Conservation (phyloP, 2,888 invertebrate genomes). For the Pseudanteris insignis region DNA sequence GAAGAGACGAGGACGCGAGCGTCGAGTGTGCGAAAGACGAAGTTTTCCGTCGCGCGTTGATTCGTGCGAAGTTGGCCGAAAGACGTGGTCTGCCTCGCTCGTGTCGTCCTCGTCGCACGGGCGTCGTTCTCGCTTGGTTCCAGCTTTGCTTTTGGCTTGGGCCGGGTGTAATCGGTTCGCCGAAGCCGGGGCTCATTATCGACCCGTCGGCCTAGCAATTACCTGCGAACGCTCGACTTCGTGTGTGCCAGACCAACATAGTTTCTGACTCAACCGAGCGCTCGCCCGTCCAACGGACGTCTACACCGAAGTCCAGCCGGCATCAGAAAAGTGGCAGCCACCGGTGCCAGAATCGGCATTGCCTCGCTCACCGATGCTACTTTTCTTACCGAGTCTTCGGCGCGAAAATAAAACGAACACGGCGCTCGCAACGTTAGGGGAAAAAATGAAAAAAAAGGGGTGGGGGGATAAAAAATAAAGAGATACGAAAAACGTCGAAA, state of each 20-base stretch:
- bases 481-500: too few species aligned
- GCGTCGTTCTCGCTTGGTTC: constrained; percentile 24
- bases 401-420: constrained; percentile 25
- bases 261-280: constrained; percentile 56
- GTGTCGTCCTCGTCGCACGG: constrained; percentile 8
- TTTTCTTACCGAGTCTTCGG: constrained; percentile 26
- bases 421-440: too few species aligned
- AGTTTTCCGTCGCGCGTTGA: constrained; percentile 26
- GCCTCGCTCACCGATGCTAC: constrained; percentile 26
- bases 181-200: constrained; percentile 67
- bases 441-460: constrained; percentile 25
- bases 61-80: constrained; percentile 33
- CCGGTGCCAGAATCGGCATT: constrained; percentile 35
- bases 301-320: constrained; percentile 25
- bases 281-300: too few species aligned
- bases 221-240: constrained; percentile 65
- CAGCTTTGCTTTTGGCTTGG: constrained; percentile 60
- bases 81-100: constrained; percentile 27
- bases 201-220: constrained; percentile 67
- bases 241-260: constrained; percentile 59
- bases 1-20: background rate
- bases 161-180: constrained; percentile 66
- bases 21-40: constrained; percentile 4
- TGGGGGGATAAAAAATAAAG: constrained; percentile 10
- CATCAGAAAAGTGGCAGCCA: constrained; percentile 39